Conservation (phyloP, 2,888 invertebrate species). For the Drosophila paranaensis region DNA sequence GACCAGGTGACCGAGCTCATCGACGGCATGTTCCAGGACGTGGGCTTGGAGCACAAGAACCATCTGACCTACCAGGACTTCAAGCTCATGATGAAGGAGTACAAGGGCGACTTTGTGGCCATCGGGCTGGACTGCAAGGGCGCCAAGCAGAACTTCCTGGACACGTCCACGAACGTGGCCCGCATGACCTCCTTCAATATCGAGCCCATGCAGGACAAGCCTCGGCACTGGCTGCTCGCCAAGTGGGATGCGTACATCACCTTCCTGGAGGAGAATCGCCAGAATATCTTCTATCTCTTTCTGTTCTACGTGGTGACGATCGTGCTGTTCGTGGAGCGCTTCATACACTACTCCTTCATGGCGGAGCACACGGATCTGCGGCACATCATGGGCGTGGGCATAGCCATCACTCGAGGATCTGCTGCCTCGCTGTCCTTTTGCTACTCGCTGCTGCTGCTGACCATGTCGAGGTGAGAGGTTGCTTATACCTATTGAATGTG, state of each 20-base stretch:
- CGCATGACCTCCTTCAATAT: constrained; percentile 98
- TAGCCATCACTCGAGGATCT: constrained; percentile 96
- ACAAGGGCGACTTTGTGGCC: constrained; percentile 97
- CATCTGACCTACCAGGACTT: constrained; percentile 96
- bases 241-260: constrained; percentile 96
- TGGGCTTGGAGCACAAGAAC: constrained; percentile 95
- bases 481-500: too few species aligned
- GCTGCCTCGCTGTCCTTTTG: constrained; percentile 98
- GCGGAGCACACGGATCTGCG: constrained; percentile 97
- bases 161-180: constrained; percentile 97
- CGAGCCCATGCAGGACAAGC: constrained; percentile 91
- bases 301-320: constrained; percentile 97
- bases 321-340: constrained; percentile 96
- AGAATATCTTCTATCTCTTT: constrained; percentile 97
- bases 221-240: constrained; percentile 89
- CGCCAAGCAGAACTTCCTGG: constrained; percentile 97
- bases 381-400: constrained; percentile 98
- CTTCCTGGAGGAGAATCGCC: constrained; percentile 97
- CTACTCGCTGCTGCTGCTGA: constrained; percentile 94
- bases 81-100: constrained; percentile 98
- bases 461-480: constrained; percentile 90
- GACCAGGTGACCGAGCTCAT: constrained; percentile 96
- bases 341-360: constrained; percentile 98
- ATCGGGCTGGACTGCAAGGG: constrained; percentile 97
- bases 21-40: constrained; percentile 97